Conservation (phyloP, 2,888 invertebrate genomes). For the Oxycera nigricornis region DNA sequence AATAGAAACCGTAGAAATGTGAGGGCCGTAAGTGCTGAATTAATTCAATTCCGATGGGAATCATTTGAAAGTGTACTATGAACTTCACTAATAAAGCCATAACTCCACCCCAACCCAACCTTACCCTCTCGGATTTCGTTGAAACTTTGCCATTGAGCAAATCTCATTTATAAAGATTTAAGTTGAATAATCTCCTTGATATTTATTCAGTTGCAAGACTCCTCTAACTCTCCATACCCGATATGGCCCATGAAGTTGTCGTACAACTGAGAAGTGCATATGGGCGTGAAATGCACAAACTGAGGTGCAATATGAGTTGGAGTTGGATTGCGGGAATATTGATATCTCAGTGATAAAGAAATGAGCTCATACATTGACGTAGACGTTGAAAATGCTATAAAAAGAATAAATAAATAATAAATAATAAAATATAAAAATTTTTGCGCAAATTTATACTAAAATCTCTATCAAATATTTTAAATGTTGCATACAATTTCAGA, state of each 20-base stretch:
- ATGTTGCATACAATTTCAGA: too few relatives aligned
- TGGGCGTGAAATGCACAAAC: background rate
- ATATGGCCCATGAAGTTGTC: conserved; percentile 20
- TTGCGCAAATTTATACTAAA: too few relatives aligned
- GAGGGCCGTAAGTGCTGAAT: conserved; percentile 35
- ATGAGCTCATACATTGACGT: too few relatives aligned
- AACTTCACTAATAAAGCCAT: conserved; percentile 30
- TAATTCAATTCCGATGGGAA: conserved; percentile 35
- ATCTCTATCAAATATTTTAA: too few relatives aligned
- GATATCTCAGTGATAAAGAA: too few relatives aligned
- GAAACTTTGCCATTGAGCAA: conserved; percentile 26
- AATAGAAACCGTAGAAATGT: conserved; percentile 21
- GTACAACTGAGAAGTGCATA: background rate
- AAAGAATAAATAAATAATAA: too few relatives aligned
- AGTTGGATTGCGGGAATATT: too few relatives aligned
- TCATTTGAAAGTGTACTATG: conserved; percentile 21
- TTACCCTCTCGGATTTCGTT: background rate
- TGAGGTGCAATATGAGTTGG: conserved; percentile 4
- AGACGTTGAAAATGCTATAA: too few relatives aligned
- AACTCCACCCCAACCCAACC: background rate
- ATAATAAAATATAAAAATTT: too few relatives aligned
- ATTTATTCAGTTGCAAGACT: conserved; percentile 1
- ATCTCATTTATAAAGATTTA: conserved; percentile 41
- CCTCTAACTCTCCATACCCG: background rate
- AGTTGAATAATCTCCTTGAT: conserved; percentile 35